These are phyloP conservation scores for Ceyx melanurus DNA, from an alignment of 2,113 vertebrate genomes.

Conservation along the genomic window DNA sequence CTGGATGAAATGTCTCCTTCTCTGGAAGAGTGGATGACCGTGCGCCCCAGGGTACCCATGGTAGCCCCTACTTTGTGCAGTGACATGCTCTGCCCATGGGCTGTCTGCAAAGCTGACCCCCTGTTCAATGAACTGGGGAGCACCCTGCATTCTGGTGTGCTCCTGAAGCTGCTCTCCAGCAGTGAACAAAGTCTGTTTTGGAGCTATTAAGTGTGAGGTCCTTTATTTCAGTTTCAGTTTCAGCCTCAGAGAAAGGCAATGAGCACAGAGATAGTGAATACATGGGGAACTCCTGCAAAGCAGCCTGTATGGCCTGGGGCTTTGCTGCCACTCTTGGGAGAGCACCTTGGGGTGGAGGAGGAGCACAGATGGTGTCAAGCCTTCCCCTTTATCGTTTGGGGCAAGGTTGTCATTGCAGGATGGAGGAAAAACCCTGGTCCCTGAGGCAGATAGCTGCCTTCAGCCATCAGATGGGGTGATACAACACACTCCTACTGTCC, in stretches of 20 bases:
- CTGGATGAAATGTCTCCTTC: background rate
- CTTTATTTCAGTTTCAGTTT: background rate
- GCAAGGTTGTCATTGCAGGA: rapidly evolving
- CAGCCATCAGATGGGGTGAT: background rate
- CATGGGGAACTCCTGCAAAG: background rate
- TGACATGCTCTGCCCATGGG: rapidly evolving
- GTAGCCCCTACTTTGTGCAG: background rate
- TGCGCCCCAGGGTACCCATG: rapidly evolving
- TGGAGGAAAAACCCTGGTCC: background rate
- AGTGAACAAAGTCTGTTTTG: background rate
- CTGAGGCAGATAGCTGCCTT: background rate
- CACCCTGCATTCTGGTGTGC: rapidly evolving
- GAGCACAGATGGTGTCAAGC: background rate
- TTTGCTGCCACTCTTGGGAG: background rate
- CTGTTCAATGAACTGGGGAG: background rate
- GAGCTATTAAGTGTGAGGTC: background rate
- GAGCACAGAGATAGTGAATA: rapidly evolving
- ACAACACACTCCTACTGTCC: background rate
- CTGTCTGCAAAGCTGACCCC: background rate
- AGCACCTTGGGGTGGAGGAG: too few species aligned
- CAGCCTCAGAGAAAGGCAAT: background rate
- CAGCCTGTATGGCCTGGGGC: rapidly evolving
- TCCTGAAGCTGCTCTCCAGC: background rate
- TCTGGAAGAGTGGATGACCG: rapidly evolving
- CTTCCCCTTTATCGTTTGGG: rapidly evolving